A percentile compares a stretch with the other conserved stretches of the same genome.
Evolutionary conservation across 2,113 vertebrate genomes (phyloP).

Genomic region (Mellivora capensis): DNA sequence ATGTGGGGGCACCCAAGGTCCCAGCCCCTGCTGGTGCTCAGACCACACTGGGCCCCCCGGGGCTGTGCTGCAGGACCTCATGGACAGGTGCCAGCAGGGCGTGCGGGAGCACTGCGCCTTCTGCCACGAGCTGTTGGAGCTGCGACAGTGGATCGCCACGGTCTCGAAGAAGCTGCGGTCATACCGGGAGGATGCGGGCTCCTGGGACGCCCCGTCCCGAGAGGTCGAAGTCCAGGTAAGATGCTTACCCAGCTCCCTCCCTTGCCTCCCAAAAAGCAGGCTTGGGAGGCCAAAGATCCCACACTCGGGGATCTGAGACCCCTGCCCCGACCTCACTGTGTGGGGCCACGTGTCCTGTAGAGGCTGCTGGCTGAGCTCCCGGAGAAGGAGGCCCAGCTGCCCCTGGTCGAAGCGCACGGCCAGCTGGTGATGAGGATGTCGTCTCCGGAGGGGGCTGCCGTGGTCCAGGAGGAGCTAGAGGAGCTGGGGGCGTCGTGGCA

Average conservation of each 20-base stretch:
- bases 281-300: neutral
- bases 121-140: conserved; percentile 83
- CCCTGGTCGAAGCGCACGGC: conserved; percentile 84
- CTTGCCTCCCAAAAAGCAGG: neutral
- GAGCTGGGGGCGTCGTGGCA: conserved; percentile 82
- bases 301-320: neutral
- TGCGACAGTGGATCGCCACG: conserved; percentile 87
- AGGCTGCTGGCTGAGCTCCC: conserved; percentile 87
- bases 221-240: conserved; percentile 87
- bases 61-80: conserved; percentile 67
- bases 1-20: rapidly evolving
- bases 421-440: conserved; percentile 84
- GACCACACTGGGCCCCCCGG: neutral
- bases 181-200: conserved; percentile 65
- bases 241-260: neutral
- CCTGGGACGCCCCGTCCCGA: conserved; percentile 75
- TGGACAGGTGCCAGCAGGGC: conserved; percentile 74
- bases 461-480: conserved; percentile 84
- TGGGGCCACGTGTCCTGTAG: conserved; percentile 74
- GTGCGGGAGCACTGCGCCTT: conserved; percentile 86
- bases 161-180: conserved; percentile 85
- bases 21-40: neutral
- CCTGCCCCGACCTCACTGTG: neutral
- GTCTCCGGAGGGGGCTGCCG: conserved; percentile 86
- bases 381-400: conserved; percentile 89